A percentile compares a stretch with the other conserved stretches of the same genome.
Evolutionary conservation across 2,797 vertebrate genomes (phyloP).

Genomic region (Crypturellus tataupa): DNA sequence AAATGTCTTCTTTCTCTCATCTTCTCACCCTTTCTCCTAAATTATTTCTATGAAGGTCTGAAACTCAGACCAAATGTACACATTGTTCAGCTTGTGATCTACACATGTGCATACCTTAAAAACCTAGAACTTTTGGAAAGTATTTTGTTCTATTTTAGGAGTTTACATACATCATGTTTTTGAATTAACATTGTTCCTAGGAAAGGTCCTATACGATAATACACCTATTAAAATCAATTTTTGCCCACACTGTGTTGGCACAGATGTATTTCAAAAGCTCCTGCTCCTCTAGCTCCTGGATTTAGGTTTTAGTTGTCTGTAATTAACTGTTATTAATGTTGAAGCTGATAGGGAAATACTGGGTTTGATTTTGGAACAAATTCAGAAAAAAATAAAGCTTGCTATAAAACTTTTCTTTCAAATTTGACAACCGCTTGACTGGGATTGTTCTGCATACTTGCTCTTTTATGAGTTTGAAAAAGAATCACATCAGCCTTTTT

Average conservation of each 20-base stretch:
- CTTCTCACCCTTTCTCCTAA: fast-evolving
- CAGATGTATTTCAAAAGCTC: background rate
- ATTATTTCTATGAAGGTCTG: background rate
- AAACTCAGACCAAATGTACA: background rate
- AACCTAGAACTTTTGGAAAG: background rate
- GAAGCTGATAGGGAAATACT: background rate
- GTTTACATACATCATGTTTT: background rate
- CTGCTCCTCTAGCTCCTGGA: background rate
- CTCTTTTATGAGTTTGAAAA: background rate
- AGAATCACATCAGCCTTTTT: background rate
- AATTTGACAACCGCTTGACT: background rate
- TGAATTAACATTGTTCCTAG: background rate
- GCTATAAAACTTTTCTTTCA: background rate
- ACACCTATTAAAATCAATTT: background rate
- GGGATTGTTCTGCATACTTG: background rate
- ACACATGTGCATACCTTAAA: background rate
- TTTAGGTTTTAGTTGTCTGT: background rate
- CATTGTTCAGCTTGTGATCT: background rate
- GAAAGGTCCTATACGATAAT: background rate
- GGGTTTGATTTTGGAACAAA: background rate
- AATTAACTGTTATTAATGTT: background rate
- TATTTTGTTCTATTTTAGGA: background rate
- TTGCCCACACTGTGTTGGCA: background rate
- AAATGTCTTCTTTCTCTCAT: background rate
- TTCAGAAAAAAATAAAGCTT: background rate